Conservation (phyloP, 1,140 invertebrate species). For the Orchesella cincta region DNA sequence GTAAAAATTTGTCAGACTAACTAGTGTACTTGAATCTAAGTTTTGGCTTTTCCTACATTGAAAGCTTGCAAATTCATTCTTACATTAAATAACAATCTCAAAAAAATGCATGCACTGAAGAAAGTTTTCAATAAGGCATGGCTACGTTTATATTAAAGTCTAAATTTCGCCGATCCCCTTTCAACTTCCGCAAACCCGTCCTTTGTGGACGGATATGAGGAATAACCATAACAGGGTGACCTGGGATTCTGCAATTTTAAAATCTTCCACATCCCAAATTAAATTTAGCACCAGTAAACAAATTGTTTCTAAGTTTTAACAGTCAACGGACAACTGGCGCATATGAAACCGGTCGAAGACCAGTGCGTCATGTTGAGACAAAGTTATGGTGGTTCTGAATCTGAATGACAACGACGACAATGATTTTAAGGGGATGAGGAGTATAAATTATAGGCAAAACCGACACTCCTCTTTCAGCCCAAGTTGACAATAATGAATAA, state of each 20-base stretch:
- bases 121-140: no score
- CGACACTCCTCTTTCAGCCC: constrained; percentile 27
- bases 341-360: constrained; percentile 36
- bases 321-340: neutral
- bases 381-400: constrained; percentile 50
- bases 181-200: constrained; percentile 47
- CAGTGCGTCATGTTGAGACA: constrained; percentile 43
- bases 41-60: no score
- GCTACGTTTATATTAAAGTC: no score
- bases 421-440: constrained; percentile 45
- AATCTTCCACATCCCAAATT: constrained; percentile 35
- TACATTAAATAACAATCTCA: no score
- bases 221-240: constrained; percentile 44
- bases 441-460: constrained; percentile 41
- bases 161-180: constrained; percentile 32
- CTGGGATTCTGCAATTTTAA: constrained; percentile 43
- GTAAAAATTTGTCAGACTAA: no score
- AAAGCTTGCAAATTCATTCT: no score
- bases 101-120: no score
- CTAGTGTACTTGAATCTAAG: no score
- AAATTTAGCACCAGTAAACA: constrained; percentile 44
- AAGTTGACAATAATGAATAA: constrained; percentile 42
- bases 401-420: constrained; percentile 54
- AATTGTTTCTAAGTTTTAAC: constrained; percentile 30
- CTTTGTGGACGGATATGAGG: constrained; percentile 45